Evolutionary conservation across 1,140 invertebrate species (phyloP).

Genomic region (Camponotus floridanus): DNA sequence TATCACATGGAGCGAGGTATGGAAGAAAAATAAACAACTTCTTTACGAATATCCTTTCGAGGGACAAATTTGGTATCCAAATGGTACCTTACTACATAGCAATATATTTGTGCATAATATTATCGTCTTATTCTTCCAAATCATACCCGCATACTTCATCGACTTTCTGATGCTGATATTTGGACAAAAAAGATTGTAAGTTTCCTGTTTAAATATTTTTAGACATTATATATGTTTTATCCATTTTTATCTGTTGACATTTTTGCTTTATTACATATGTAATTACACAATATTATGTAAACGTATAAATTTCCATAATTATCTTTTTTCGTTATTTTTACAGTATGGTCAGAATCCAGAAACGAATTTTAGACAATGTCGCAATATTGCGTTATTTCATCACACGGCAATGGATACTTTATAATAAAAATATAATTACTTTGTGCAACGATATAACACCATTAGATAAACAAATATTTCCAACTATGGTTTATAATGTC

Average conservation of each 20-base stretch:
- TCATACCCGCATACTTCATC: conserved; percentile 94
- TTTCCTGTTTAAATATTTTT: conserved; percentile 70
- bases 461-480: conserved; percentile 90
- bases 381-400: conserved; percentile 96
- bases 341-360: conserved; percentile 93
- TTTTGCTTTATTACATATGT: neutral
- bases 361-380: conserved; percentile 90
- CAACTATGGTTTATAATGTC: conserved; percentile 89
- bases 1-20: conserved; percentile 93
- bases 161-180: conserved; percentile 93
- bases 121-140: conserved; percentile 93
- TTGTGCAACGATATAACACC: conserved; percentile 89
- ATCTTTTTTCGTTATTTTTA: conserved; percentile 72
- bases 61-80: conserved; percentile 93
- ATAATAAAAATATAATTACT: conserved; percentile 89
- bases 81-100: conserved; percentile 91
- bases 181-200: conserved; percentile 94
- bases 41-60: conserved; percentile 92
- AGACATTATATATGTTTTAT: no score
- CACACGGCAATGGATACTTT: conserved; percentile 95
- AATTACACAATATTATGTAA: neutral
- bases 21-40: conserved; percentile 90
- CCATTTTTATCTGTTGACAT: no score
- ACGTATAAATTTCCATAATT: neutral
- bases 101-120: conserved; percentile 91